Conservation (phyloP, 2,797 vertebrate species). For the Hoplostethus atlanticus region DNA sequence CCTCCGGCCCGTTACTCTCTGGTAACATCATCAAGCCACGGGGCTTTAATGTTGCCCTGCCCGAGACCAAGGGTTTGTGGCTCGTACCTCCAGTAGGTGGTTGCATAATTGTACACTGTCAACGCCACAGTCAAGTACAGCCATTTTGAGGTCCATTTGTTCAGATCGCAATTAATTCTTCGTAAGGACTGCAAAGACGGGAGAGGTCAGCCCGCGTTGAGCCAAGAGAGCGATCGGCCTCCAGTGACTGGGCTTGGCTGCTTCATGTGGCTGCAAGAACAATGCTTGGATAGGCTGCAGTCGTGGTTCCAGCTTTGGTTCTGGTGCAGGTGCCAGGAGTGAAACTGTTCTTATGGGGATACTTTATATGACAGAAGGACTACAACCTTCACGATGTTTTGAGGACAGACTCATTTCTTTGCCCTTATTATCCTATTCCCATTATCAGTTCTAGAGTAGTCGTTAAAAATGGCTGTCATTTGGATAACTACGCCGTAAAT, state of each 20-base stretch:
- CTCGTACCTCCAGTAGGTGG: constrained; percentile 37
- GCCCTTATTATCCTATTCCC: too few relatives aligned
- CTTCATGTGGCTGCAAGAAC: constrained; percentile 1
- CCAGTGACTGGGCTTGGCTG: constrained; percentile 13
- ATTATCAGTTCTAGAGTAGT: too few relatives aligned
- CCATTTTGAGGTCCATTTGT: constrained; percentile 64
- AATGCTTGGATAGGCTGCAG: neutral
- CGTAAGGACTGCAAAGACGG: constrained; percentile 32
- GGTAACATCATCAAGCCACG: constrained; percentile 36
- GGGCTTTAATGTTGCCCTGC: constrained; percentile 17
- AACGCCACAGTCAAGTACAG: constrained; percentile 36
- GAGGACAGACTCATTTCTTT: too few relatives aligned
- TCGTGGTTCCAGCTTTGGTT: constrained; percentile 2
- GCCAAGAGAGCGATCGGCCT: constrained; percentile 19
- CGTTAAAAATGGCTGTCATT: too few relatives aligned
- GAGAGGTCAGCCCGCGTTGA: constrained; percentile 21
- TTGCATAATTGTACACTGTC: constrained; percentile 30
- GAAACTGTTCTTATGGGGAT: neutral
- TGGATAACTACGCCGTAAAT: too few relatives aligned
- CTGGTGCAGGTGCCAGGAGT: neutral
- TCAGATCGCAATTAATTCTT: constrained; percentile 46
- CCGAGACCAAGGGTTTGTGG: constrained; percentile 26
- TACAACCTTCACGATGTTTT: too few relatives aligned
- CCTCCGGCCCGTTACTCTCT: constrained; percentile 23
- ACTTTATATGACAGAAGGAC: neutral